phyloP scores from a whole-genome alignment of 2,888 invertebrate genomes.

The Himalopsyche japonica region DNA sequence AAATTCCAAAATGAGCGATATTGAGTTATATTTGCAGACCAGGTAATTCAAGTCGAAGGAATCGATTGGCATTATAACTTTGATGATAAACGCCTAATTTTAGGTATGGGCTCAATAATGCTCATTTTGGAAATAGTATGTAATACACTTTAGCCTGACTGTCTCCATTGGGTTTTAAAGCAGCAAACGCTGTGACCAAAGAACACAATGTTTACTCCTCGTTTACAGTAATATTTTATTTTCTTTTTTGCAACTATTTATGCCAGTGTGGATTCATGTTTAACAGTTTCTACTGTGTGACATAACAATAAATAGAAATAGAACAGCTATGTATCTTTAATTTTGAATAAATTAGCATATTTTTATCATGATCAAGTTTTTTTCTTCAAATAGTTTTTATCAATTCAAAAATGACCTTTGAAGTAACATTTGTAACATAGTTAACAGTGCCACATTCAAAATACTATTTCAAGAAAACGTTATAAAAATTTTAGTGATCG shows the following conservation, averaged over 20 bases:
- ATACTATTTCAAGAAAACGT: background rate
- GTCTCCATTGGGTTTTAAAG: background rate
- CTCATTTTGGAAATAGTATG: no score
- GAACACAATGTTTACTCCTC: no score
- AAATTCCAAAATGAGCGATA: no score
- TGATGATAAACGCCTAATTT: no score
- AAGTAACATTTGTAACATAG: background rate
- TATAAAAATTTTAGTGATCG: background rate
- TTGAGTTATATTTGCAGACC: no score
- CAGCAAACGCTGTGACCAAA: background rate
- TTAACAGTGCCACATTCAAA: background rate
- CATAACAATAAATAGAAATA: background rate
- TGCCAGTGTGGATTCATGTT: background rate
- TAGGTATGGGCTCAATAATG: no score
- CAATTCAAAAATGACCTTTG: background rate
- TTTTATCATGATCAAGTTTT: background rate
- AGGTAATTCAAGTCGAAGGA: no score
- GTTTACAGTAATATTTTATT: no score
- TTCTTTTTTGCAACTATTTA: no score
- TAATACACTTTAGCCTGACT: no score
- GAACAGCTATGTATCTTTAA: background rate
- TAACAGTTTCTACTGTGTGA: background rate
- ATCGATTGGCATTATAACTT: no score
- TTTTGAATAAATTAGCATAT: background rate
- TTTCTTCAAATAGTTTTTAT: background rate